phyloP scores from a whole-genome alignment of 2,888 invertebrate species.

The Platerodrilus igneus region DNA sequence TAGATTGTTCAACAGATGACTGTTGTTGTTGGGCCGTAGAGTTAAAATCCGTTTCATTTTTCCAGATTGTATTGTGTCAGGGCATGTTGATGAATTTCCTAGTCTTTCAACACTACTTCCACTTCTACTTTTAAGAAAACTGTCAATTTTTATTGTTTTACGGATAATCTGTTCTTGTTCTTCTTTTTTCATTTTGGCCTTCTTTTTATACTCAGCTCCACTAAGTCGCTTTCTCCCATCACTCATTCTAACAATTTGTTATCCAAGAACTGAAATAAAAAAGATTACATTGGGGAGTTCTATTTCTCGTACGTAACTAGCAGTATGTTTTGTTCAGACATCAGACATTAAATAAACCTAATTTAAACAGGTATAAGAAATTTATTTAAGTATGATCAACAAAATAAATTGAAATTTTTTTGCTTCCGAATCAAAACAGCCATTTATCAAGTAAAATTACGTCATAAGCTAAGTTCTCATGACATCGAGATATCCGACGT shows the following conservation, averaged over 20 bases:
- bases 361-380: too few relatives aligned
- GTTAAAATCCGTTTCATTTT: too few relatives aligned
- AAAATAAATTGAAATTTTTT: too few relatives aligned
- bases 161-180: too few relatives aligned
- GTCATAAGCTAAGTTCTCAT: too few relatives aligned
- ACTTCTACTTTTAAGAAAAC: too few relatives aligned
- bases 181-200: conserved; percentile 17
- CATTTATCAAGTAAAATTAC: too few relatives aligned
- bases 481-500: too few relatives aligned
- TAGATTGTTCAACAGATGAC: conserved; percentile 23
- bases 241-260: conserved; percentile 19
- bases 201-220: conserved; percentile 19
- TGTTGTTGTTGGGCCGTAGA: too few relatives aligned
- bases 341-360: neutral
- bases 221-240: conserved; percentile 18
- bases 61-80: conserved; percentile 10
- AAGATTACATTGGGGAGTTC: neutral
- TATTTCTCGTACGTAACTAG: conserved; percentile 1
- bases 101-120: conserved; percentile 13
- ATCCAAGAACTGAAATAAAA: conserved; percentile 21
- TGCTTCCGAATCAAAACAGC: too few relatives aligned
- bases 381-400: too few relatives aligned
- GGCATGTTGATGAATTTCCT: conserved; percentile 7
- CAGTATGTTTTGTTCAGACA: conserved; percentile 1
- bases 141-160: too few relatives aligned